Evolutionary conservation across 2,113 vertebrate species (phyloP).

Genomic region (Rana temporaria): DNA sequence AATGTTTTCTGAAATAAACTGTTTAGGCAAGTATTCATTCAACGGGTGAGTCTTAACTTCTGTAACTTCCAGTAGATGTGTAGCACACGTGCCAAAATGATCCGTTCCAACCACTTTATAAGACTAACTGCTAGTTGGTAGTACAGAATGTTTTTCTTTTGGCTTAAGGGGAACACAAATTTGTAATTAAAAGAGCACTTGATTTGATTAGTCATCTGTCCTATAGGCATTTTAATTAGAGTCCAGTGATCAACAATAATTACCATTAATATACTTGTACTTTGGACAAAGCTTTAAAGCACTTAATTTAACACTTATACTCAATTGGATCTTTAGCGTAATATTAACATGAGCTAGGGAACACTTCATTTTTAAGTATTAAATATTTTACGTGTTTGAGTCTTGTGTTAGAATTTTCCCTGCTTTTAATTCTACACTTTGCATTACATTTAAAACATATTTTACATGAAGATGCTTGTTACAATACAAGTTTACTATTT

Average conservation of each 20-base stretch:
- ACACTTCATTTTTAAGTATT: conserved; percentile 6
- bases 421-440: background rate
- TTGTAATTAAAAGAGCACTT: conserved; percentile 28
- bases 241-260: conserved; percentile 28
- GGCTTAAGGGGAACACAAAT: background rate
- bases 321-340: conserved; percentile 4
- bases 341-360: background rate
- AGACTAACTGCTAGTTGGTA: background rate
- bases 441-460: background rate
- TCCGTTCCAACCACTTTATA: background rate
- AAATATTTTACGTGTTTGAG: background rate
- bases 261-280: conserved; percentile 15
- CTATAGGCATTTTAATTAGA: conserved; percentile 35
- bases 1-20: background rate
- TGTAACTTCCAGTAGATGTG: background rate
- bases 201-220: background rate
- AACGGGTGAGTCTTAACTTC: background rate
- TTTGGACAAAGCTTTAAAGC: conserved; percentile 22
- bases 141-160: background rate
- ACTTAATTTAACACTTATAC: background rate
- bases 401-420: background rate
- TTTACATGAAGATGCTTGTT: too few species aligned
- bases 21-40: background rate
- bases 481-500: too few species aligned
- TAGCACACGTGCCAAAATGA: background rate